Conservation (phyloP, 2,113 vertebrate species). For the Percina caprodes region DNA sequence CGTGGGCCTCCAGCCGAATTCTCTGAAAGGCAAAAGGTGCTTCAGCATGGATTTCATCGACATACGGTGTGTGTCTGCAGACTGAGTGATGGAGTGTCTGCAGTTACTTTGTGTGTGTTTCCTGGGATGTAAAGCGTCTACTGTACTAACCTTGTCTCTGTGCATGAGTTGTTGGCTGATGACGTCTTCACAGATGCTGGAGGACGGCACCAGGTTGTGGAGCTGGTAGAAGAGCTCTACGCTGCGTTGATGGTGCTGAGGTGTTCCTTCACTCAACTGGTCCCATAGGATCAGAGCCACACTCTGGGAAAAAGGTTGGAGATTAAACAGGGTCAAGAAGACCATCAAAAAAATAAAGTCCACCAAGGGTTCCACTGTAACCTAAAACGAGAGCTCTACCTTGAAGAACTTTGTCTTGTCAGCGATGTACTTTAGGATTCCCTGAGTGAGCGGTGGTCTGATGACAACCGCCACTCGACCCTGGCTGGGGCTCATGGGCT, state of each 20-base stretch:
- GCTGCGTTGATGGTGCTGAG: slow-evolving; percentile 97
- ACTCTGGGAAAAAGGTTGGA: slow-evolving; percentile 77
- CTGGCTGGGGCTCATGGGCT: slow-evolving; percentile 95
- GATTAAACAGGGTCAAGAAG: not conserved
- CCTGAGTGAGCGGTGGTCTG: slow-evolving; percentile 94
- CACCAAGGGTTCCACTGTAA: not conserved
- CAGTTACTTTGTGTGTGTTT: not conserved
- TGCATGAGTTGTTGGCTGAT: slow-evolving; percentile 98
- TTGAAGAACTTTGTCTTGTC: slow-evolving; percentile 98
- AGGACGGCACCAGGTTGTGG: slow-evolving; percentile 96
- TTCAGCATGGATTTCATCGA: slow-evolving; percentile 2
- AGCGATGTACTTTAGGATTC: slow-evolving; percentile 93
- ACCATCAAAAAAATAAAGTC: not conserved
- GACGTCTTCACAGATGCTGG: slow-evolving; percentile 98
- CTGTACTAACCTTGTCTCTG: slow-evolving; percentile 90
- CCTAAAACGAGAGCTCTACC: slow-evolving; percentile 76
- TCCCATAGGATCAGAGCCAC: slow-evolving; percentile 95
- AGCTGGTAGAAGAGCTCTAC: slow-evolving; percentile 98
- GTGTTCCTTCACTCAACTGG: slow-evolving; percentile 92
- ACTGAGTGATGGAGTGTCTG: not conserved
- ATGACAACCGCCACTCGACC: slow-evolving; percentile 97
- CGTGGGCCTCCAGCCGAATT: slow-evolving; percentile 94
- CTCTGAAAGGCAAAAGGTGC: slow-evolving; percentile 80
- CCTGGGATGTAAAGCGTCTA: not conserved
- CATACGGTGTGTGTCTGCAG: not conserved